Percentiles rank a stretch among this genome's conserved stretches.
These are phyloP conservation scores for Suricata suricatta DNA, from an alignment of 2,113 vertebrate genomes.

Conservation along the genomic window DNA sequence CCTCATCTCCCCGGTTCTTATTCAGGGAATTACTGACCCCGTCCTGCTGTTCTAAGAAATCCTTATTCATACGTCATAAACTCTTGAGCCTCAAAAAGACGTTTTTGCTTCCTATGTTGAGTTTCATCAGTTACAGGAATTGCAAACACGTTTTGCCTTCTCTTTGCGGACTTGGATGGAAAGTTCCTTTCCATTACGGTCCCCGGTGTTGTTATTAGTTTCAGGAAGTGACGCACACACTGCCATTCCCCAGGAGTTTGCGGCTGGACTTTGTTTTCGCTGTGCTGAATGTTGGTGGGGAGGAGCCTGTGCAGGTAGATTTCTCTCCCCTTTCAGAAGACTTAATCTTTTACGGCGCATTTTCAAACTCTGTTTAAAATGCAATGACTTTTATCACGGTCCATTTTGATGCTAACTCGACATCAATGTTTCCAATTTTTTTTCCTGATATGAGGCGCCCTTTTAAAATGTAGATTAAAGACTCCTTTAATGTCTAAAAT, in stretches of 20 bases:
- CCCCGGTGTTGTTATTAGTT: too few species aligned
- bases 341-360: not conserved
- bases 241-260: not conserved
- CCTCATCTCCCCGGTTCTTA: not conserved
- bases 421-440: not conserved
- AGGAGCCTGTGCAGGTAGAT: not conserved
- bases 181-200: not conserved
- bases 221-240: too few species aligned
- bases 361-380: not conserved
- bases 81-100: not conserved
- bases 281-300: too few species aligned
- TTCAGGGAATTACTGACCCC: fast-evolving
- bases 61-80: not conserved
- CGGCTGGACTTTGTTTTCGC: not conserved
- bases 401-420: not conserved
- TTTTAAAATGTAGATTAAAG: not conserved
- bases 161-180: not conserved
- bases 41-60: fast-evolving
- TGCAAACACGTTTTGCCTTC: not conserved
- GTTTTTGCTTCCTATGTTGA: not conserved
- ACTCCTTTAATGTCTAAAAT: not conserved
- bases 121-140: not conserved
- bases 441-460: not conserved
- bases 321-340: not conserved
- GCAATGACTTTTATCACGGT: not conserved